Evolutionary conservation across 2,113 vertebrate genomes (phyloP), one percentile per base, ranked within the genome.

Genomic region (Calypte anna): DNA sequence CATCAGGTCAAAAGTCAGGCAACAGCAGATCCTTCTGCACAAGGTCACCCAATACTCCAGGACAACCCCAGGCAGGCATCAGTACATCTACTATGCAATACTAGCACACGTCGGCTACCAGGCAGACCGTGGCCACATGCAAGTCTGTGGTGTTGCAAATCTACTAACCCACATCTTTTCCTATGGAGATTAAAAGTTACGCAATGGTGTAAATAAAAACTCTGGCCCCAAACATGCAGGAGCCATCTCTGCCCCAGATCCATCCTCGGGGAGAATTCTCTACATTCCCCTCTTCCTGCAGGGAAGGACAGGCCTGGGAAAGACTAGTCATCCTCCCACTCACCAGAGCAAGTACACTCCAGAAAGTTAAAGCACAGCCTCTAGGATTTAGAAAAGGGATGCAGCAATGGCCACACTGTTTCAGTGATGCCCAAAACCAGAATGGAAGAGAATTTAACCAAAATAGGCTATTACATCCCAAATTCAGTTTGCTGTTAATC

Each of bases 121-220:
- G 62, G 75, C 79, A 59, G 69, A 48, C 38, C 68, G 43, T 1
- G 8, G 75, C 68, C 79, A 68, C 36, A 51, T 24, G 40, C 64
- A 55, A 64, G 66, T 18, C 48, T 51, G 63, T 40, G 53, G 59
- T 2, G 0, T 2, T 90, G 81, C 82, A 74, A 43, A 85, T 92
- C 85, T 78, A 72, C 79, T 46, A 75, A 81, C 80, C 90, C 79
- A 88, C 90, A 83, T 83, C 90, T 93, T 78, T 17, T 61, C 23
- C 92, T 87, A 58, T 4, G 74, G 83, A 78, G 79, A 91, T 6
- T 12, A 64, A 50, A 57, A 86, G 50, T 96, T 95, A 91, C 10
- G 31, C 92, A 97, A 96, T 6, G 66, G 61, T 44, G 84, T 81
- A 95, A 95, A 92, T 76, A 96, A 90, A 96, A 94, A 96, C 86